Conservation (phyloP, 1,140 invertebrate genomes). For the Drosophila eugracilis region DNA sequence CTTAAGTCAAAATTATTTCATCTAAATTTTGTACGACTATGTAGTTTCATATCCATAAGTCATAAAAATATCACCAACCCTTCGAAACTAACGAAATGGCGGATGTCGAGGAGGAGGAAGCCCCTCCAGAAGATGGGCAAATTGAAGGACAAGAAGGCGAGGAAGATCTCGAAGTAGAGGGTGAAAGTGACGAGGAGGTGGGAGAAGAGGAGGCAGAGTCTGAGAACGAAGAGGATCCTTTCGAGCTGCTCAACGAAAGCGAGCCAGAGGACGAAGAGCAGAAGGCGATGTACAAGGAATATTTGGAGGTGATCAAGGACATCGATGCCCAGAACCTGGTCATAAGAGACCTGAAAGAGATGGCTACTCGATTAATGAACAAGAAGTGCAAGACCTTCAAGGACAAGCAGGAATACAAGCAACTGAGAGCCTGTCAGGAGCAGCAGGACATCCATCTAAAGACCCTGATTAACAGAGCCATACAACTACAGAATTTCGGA, state of each 20-base stretch:
- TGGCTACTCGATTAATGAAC: not conserved
- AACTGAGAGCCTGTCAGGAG: conserved; percentile 30
- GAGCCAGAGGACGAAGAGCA: conserved; percentile 52
- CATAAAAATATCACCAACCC: not conserved
- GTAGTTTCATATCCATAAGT: not conserved
- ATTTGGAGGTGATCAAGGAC: conserved; percentile 45
- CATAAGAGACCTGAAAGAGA: conserved; percentile 36
- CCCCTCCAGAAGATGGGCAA: not conserved
- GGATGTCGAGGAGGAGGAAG: conserved; percentile 2
- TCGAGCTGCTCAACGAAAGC: conserved; percentile 39
- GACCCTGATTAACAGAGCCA: conserved; percentile 47
- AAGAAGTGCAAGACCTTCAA: conserved; percentile 27
- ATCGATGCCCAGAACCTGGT: conserved; percentile 55
- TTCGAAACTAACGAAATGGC: conserved; percentile 28
- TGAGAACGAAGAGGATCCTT: conserved; percentile 47
- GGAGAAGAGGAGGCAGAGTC: conserved; percentile 3
- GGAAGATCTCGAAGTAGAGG: not conserved
- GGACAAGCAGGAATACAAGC: conserved; percentile 26
- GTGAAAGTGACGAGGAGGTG: not conserved
- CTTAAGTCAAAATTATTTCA: not conserved
- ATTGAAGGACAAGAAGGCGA: not conserved
- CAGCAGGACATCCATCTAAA: conserved; percentile 45
- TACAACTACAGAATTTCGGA: conserved; percentile 56
- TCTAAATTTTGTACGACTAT: not conserved
- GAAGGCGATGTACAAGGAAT: conserved; percentile 50